Percentiles rank a stretch among this genome's conserved stretches.
Evolutionary conservation across 1,140 invertebrate species (phyloP).

Genomic region (Nephotettix cincticeps): DNA sequence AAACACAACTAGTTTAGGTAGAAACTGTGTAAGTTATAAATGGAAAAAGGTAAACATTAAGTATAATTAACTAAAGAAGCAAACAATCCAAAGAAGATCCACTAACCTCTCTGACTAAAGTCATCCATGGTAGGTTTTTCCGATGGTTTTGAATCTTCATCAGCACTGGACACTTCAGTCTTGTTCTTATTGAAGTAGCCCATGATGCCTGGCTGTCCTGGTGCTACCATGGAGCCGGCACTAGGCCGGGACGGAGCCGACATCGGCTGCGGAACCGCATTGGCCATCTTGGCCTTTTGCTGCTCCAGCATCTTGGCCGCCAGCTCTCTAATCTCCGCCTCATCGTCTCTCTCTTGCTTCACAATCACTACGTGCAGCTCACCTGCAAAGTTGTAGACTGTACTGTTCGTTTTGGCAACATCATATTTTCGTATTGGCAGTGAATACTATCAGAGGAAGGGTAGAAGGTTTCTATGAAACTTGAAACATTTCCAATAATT

Average conservation of each 20-base stretch:
- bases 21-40: too few species aligned
- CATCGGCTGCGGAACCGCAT: conserved; percentile 43
- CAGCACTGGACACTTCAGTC: not conserved
- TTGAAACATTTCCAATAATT: too few species aligned
- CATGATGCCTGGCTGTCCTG: conserved; percentile 54
- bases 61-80: too few species aligned
- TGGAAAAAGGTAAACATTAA: too few species aligned
- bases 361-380: conserved; percentile 27
- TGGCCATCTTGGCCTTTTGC: conserved; percentile 70
- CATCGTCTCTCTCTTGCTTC: conserved; percentile 77
- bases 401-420: too few species aligned
- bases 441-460: too few species aligned
- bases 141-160: conserved; percentile 4
- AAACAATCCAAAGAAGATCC: too few species aligned
- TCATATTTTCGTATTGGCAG: too few species aligned
- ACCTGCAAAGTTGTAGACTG: too few species aligned
- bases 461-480: too few species aligned
- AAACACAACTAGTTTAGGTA: too few species aligned
- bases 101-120: conserved; percentile 58
- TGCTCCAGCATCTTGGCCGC: conserved; percentile 84
- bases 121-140: conserved; percentile 59
- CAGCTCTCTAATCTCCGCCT: conserved; percentile 80
- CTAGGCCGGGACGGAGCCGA: conserved; percentile 30
- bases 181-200: conserved; percentile 52
- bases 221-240: conserved; percentile 39